Evolutionary conservation across 2,113 vertebrate species (phyloP), one percentile per base, ranked within the genome.

Genomic region (Corydoras sp.): DNA sequence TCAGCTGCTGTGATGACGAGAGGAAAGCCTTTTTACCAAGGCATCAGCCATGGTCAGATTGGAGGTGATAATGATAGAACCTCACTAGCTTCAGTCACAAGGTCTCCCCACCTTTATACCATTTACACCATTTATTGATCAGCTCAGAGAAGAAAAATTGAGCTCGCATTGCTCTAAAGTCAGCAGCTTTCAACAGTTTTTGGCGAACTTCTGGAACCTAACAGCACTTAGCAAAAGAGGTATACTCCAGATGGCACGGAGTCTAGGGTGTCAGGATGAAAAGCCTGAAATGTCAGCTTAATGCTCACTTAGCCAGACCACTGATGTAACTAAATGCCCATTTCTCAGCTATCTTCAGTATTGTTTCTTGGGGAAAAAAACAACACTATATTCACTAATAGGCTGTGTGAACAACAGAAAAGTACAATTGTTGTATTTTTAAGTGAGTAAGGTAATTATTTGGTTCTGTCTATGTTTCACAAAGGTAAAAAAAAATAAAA

Each of bases 31-130:
- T 67, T 31, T 73, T 58, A 55, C 71, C 18, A 60, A 68, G 72
- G 68, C 68, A 69, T 68, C 71, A 68, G 35, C 64, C 24, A 15
- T 56, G 71, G 74, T 72, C 64, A 77, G 76, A 77, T 74, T 80
- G 30, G 78, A 74, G 65, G 68, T 15, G 56, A 71, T 80, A 71
- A 80, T 80, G 78, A 80, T 60, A 68, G 62, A 59, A 51, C 35
- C 72, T 55, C 55, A 54, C 68, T 66, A 63, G 63, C 74, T 68
- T 53, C 50, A 13, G 74, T 70, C 59, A 63, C 68, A 63, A 31
- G 68, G 64, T 71, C 78, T 68, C 55, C 74, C 67, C 68, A 71
- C 64, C 73, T 68, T 72, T 43, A 18, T 62, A 68, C 54, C 69
- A 68, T 49, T 60, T 64, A 73, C 60, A n/a, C 70, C 67, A 65